Evolutionary conservation across 2,888 invertebrate species (phyloP).

Genomic region (Catonia carolina): DNA sequence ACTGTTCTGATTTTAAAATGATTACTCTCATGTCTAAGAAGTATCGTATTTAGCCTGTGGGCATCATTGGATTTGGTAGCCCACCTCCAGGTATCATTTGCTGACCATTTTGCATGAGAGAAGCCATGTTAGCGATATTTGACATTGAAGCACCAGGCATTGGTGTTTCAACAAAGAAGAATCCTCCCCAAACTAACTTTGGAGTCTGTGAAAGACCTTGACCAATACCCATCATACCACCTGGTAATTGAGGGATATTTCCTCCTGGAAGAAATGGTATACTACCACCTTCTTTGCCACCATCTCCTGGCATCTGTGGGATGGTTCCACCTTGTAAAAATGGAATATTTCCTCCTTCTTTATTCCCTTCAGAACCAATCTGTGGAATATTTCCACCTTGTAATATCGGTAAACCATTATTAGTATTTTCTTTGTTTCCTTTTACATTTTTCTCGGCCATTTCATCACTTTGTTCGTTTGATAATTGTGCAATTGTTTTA

Average conservation of each 20-base stretch:
- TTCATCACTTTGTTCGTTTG: no score
- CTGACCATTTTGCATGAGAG: slow-evolving; percentile 3
- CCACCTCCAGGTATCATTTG: slow-evolving; percentile 1
- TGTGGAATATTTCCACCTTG: background rate
- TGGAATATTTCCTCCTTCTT: slow-evolving; percentile 1
- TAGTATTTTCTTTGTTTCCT: no score
- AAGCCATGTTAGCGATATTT: background rate
- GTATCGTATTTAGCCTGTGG: no score
- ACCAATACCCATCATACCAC: background rate
- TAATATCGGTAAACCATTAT: no score
- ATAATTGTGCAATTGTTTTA: no score
- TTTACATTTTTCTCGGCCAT: no score
- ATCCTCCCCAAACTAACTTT: slow-evolving; percentile 6
- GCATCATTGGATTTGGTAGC: no score
- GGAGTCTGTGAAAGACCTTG: slow-evolving; percentile 2
- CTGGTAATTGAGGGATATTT: background rate
- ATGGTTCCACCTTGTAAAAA: background rate
- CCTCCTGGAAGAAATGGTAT: slow-evolving; percentile 6
- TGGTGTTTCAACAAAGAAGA: slow-evolving; percentile 11
- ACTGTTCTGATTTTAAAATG: no score
- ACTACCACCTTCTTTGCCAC: slow-evolving; percentile 3
- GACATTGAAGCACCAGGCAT: slow-evolving; percentile 8
- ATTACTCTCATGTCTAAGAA: no score
- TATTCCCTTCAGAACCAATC: background rate
- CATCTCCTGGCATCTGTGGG: background rate